These are phyloP conservation scores for Bryconaethiops microstoma DNA, from an alignment of 2,797 vertebrate genomes.

Conservation along the genomic window DNA sequence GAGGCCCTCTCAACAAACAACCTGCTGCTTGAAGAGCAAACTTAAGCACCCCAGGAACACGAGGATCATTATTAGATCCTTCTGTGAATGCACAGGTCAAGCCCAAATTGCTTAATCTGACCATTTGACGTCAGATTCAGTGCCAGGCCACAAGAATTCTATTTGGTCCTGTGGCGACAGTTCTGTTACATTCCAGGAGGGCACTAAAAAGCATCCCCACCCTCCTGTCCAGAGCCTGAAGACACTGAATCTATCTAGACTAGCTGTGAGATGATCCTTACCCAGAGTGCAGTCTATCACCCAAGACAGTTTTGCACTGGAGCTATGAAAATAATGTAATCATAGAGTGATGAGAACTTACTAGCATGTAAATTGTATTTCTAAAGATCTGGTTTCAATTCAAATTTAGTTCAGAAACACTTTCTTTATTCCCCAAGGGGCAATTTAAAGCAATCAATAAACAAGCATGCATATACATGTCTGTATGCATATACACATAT, in stretches of 20 bases:
- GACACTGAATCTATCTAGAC: not conserved
- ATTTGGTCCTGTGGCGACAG: not conserved
- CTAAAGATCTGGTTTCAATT: too few relatives aligned
- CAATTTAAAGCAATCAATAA: too few relatives aligned
- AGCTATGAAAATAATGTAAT: not conserved
- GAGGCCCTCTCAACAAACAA: slow-evolving; percentile 2
- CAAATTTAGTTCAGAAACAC: too few relatives aligned
- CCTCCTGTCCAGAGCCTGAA: not conserved
- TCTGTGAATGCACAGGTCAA: not conserved
- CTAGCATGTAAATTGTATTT: too few relatives aligned
- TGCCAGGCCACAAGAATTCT: not conserved
- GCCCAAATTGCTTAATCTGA: not conserved
- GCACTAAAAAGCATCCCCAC: not conserved
- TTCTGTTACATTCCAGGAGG: not conserved
- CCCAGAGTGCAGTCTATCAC: not conserved
- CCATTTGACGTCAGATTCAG: not conserved
- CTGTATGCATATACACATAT: too few relatives aligned
- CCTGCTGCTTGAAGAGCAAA: not conserved
- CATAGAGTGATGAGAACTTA: not conserved
- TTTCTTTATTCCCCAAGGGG: too few relatives aligned
- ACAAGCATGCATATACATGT: too few relatives aligned
- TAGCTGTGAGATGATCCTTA: not conserved
- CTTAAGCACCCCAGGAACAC: not conserved
- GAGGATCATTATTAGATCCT: not conserved
- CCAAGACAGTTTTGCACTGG: not conserved